A percentile compares a stretch with the other conserved stretches of the same genome.
These are phyloP conservation scores for Grammomys dolichurus DNA, from an alignment of 2,113 vertebrate genomes.

Conservation along the genomic window DNA sequence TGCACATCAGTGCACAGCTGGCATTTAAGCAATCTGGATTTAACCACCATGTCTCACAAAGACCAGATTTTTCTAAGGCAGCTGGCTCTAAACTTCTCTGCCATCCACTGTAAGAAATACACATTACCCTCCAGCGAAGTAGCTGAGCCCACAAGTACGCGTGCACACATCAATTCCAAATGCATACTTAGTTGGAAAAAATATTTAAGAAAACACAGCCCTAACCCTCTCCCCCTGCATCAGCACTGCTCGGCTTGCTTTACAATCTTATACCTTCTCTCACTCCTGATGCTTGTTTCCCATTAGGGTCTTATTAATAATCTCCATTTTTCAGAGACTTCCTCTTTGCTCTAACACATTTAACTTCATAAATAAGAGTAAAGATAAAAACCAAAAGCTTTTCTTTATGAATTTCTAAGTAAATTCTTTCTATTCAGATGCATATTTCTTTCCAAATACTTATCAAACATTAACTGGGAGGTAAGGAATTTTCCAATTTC, in stretches of 20 bases:
- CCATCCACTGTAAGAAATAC: neutral
- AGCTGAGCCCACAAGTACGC: neutral
- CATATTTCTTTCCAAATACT: constrained; percentile 14
- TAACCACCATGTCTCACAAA: neutral
- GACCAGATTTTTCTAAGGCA: constrained; percentile 22
- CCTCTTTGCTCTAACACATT: neutral
- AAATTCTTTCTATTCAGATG: constrained; percentile 27
- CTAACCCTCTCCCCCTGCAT: constrained; percentile 49
- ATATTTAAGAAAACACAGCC: neutral
- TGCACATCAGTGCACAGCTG: neutral
- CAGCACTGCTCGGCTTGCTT: constrained; percentile 65
- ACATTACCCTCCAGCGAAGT: neutral
- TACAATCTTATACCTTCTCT: neutral
- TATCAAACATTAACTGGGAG: neutral
- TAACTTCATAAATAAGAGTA: constrained; percentile 43
- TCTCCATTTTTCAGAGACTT: constrained; percentile 56
- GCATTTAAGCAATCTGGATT: neutral
- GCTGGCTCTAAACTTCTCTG: constrained; percentile 25
- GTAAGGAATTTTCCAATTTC: constrained; percentile 25
- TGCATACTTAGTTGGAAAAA: neutral
- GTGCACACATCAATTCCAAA: neutral
- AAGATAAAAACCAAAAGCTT: neutral
- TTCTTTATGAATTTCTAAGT: constrained; percentile 7
- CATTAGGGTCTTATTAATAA: neutral
- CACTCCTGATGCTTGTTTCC: constrained; percentile 54